Percentiles rank a stretch among this genome's conserved stretches.
phyloP scores from a whole-genome alignment of 2,888 invertebrate species.

The Trimorus sp. region DNA sequence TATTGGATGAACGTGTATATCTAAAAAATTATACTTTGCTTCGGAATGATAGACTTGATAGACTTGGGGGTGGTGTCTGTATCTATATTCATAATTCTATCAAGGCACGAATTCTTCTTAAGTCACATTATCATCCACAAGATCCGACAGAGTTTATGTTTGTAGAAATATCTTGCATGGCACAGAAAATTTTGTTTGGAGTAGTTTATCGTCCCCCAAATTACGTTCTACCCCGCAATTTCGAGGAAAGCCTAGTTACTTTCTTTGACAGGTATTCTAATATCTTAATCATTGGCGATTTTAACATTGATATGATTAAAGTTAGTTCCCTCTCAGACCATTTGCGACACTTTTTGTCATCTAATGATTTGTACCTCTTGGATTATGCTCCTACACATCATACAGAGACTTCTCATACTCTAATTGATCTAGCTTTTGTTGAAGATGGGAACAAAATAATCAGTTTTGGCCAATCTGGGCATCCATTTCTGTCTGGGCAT shows the following conservation, averaged over 20 bases:
- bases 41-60: background rate
- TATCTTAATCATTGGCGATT: conserved; percentile 8
- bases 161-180: background rate
- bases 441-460: background rate
- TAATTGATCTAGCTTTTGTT: conserved; percentile 1
- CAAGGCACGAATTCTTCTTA: background rate
- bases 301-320: conserved; percentile 1
- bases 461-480: background rate
- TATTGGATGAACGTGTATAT: background rate
- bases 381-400: conserved; percentile 3
- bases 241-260: background rate
- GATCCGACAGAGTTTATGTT: background rate
- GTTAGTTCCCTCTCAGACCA: background rate
- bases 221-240: background rate
- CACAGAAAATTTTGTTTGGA: background rate
- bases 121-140: background rate
- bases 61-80: background rate
- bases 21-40: background rate
- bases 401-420: background rate
- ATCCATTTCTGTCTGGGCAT: conserved; percentile 17
- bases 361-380: background rate
- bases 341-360: background rate
- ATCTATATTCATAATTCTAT: background rate
- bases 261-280: too few relatives aligned
- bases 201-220: conserved; percentile 12